Evolutionary conservation across 2,888 invertebrate genomes (phyloP), one percentile per base, ranked within the genome.

Genomic region (Carabus problematicus): DNA sequence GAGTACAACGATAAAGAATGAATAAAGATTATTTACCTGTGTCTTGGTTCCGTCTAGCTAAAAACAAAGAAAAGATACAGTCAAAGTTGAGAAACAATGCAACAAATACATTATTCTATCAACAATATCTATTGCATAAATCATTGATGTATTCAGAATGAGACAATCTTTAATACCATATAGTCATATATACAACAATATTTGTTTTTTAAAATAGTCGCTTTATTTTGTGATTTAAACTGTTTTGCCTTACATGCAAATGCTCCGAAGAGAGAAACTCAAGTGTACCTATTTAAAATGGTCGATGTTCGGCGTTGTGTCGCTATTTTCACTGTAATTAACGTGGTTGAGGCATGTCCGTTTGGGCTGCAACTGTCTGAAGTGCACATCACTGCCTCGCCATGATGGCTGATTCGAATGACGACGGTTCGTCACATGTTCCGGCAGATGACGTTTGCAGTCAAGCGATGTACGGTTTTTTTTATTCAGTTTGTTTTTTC

Each of bases 1-100:
- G 29, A 19, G 11, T 56, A 56, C 18, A 56, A 39, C 19, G 60
- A 60, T 60, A 67, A 54, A 67, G 12, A 60, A 67, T 42, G 59
- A 60, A 67, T 60, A 43, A 67, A 67, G 60, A 52, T 67, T 67
- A 19, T 43, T 67, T 67, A 67, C 67, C 67, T 67, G 67, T 39
- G 29, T 67, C 67, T 60, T 67, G 67, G 67, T 67, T 67, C 67
- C 67, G 67, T 52, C 67, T 40, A n/a, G 60, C 67, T 67, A 67
- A 60, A 67, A 67, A 67, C 67, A 67, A 60, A 67, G 59, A 67
- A 67, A 60, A 67, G 52, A 67, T 41, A 49, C 59, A 67, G 49
- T 67, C 67, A 67, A 66, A 45, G 47, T 12, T 47, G 16, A 47
- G 19, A 61, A 45, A 61, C 61, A 61, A 8, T 61, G 18, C 9